Evolutionary conservation across 1,140 invertebrate species (phyloP).

Genomic region (Pentalonia nigronervosa): DNA sequence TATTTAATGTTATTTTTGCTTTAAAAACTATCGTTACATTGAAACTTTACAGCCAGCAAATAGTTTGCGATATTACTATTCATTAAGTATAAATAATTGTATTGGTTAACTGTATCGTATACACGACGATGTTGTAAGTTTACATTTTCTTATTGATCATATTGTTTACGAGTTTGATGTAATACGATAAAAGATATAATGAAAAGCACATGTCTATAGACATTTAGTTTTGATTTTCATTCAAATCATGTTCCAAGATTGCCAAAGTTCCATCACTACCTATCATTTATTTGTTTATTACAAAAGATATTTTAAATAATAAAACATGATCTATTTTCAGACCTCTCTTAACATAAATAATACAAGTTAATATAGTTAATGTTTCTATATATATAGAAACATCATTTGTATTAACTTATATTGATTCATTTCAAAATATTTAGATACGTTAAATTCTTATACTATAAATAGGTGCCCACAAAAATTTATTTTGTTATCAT

Average conservation of each 20-base stretch:
- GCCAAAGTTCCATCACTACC: not conserved
- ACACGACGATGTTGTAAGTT: not conserved
- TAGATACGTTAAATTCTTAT: not conserved
- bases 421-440: no score
- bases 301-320: no score
- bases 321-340: no score
- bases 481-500: no score
- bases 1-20: not conserved
- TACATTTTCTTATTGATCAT: not conserved
- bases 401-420: no score
- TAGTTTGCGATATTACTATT: not conserved
- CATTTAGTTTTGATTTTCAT: not conserved
- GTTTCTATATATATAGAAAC: no score
- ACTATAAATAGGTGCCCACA: not conserved
- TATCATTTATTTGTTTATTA: not conserved
- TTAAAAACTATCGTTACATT: not conserved
- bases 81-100: not conserved
- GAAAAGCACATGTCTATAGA: not conserved
- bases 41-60: not conserved
- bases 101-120: not conserved
- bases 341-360: no score
- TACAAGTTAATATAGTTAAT: no score
- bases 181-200: not conserved
- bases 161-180: not conserved
- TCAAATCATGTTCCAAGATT: not conserved